phyloP scores from a whole-genome alignment of 2,797 vertebrate species.

The Spinibarbus caldwelli region DNA sequence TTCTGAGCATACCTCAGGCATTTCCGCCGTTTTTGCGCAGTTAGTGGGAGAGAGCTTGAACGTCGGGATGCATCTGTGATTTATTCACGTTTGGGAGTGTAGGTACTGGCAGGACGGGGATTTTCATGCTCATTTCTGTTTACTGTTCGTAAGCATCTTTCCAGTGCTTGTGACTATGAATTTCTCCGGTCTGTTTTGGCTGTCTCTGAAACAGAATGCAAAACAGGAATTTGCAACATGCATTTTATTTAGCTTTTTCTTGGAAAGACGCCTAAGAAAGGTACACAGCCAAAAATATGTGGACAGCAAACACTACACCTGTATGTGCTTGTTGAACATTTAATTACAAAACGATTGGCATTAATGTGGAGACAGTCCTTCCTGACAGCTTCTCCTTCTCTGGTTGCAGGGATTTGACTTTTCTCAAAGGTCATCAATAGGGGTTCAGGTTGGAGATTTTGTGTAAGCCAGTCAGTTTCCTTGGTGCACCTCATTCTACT shows the following conservation, averaged over 20 bases:
- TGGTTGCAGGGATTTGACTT: background rate
- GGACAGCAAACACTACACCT: background rate
- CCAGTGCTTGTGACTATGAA: slow-evolving; percentile 1
- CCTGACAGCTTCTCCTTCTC: background rate
- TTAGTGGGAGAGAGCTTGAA: slow-evolving; percentile 34
- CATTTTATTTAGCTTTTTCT: slow-evolving; percentile 4
- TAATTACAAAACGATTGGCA: background rate
- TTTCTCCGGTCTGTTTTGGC: slow-evolving; percentile 10
- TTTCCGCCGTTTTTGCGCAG: slow-evolving; percentile 29
- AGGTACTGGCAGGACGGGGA: slow-evolving; percentile 25
- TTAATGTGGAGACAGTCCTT: background rate
- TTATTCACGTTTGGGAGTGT: slow-evolving; percentile 26
- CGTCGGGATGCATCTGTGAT: slow-evolving; percentile 25
- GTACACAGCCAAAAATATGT: background rate
- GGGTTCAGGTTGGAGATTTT: background rate
- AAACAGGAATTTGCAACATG: slow-evolving; percentile 11
- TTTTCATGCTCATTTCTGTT: slow-evolving; percentile 36
- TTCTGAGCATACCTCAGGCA: slow-evolving; percentile 33
- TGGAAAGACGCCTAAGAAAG: background rate
- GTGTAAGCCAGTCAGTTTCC: background rate
- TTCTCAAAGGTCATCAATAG: background rate
- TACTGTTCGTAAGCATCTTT: slow-evolving; percentile 38
- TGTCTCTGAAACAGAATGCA: slow-evolving; percentile 7
- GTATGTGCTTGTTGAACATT: background rate
- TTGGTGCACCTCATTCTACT: background rate